A percentile compares a stretch with the other conserved stretches of the same genome.
Conservation (phyloP, 2,797 vertebrate genomes). For the Megaceryle alcyon region DNA sequence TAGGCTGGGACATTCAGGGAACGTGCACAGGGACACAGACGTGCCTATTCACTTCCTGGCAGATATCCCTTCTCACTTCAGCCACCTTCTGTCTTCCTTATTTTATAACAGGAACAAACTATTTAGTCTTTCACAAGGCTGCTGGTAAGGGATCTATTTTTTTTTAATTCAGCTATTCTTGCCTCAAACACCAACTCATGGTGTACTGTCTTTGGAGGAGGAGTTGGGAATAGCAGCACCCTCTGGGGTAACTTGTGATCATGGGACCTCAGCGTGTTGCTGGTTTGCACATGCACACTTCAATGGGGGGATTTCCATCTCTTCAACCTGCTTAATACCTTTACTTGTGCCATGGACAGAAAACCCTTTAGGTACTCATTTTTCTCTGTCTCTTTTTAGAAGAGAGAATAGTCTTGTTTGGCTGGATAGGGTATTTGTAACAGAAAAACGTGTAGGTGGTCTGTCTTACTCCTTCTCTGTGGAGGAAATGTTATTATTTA, state of each 20-base stretch:
- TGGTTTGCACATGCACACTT: not conserved
- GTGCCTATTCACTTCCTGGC: not conserved
- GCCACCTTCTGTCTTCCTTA: not conserved
- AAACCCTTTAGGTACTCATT: not conserved
- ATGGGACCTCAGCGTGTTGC: not conserved
- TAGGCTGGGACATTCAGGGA: not conserved
- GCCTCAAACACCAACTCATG: not conserved
- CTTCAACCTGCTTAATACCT: not conserved
- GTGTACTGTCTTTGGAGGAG: not conserved
- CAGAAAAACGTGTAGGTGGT: constrained; percentile 36
- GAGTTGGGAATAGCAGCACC: not conserved
- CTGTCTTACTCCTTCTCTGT: constrained; percentile 64
- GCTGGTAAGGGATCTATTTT: not conserved
- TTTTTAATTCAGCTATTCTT: not conserved
- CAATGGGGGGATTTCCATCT: not conserved
- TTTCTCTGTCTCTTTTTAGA: constrained; percentile 17
- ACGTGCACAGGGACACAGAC: not conserved
- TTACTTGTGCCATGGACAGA: not conserved
- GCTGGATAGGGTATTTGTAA: constrained; percentile 19
- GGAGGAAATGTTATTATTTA: constrained; percentile 69
- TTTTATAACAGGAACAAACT: not conserved
- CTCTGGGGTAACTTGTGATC: not conserved
- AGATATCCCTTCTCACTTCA: not conserved
- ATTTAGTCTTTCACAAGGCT: not conserved
- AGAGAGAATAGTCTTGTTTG: not conserved